Conservation (phyloP, 2,113 vertebrate genomes). For the Apistogramma diplotaenia region DNA sequence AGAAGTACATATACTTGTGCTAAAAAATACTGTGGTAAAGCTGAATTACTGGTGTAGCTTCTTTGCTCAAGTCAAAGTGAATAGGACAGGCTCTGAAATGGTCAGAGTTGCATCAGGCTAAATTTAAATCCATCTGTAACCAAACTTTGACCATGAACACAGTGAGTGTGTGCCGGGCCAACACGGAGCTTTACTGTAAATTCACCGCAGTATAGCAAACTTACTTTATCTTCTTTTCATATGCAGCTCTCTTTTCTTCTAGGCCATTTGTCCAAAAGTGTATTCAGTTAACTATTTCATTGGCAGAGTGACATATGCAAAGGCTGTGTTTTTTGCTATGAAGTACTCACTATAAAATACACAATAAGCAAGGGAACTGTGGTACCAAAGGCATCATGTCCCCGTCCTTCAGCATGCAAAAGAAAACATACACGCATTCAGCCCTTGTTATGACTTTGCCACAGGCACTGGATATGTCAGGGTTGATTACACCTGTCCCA, state of each 20-base stretch:
- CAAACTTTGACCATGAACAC: too few species aligned
- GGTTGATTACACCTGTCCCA: constrained; percentile 15
- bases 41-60: too few species aligned
- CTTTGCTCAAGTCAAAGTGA: too few species aligned
- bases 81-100: too few species aligned
- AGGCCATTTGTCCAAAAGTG: neutral
- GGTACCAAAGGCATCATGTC: neutral
- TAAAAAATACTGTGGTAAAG: too few species aligned
- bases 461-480: constrained; percentile 1
- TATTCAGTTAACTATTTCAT: neutral
- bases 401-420: constrained; percentile 2
- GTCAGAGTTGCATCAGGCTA: too few species aligned
- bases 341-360: neutral
- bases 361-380: neutral
- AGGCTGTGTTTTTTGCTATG: neutral
- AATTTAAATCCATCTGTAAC: too few species aligned
- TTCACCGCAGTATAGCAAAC: too few species aligned
- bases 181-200: too few species aligned
- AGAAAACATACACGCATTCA: neutral
- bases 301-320: neutral
- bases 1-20: too few species aligned
- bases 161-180: too few species aligned
- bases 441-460: constrained; percentile 17
- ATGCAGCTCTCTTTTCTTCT: neutral
- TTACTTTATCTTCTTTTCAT: neutral